Base-by-base conservation (phyloP, 2,888 invertebrate genomes). In the Aleiodes testaceus region DNA sequence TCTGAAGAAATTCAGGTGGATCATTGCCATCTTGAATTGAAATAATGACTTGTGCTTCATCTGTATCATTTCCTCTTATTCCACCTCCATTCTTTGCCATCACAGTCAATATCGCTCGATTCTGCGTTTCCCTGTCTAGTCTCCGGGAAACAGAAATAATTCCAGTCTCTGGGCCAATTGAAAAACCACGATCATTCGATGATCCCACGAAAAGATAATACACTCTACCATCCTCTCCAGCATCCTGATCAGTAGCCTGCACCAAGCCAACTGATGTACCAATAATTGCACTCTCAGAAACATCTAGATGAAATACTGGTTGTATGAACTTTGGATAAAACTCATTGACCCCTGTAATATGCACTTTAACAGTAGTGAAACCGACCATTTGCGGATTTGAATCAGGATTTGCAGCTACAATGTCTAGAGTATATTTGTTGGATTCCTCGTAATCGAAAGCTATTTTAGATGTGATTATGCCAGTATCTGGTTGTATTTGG, bases 21-120 rank as follows among this genome's bases (percentile, higher is more conserved):
- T 98, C 98, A 84, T 98, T 98, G 18, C 97, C 97, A 86, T 98
- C 98, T 88, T 97, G 96, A 75, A 98, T 95, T 0, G 95, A 94
- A 74, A 98, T 94, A 61, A 96, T 95, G 0, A 98, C 95, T 88
- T 96, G 96, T 3, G 97, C 97, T 88, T 96, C 97, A 84, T 97
- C 97, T 0, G 97, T 97, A 82, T 98, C 97, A 84, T 97, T 97
- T 2, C 98, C 98, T 47, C 94, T 91, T 78, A 98, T 97, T 16
- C 97, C 95, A 12, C 98, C 98, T 64, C 93, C 92, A 85, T 98
- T 98, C 88, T 98, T 98, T 0, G 97, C 97, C 89, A 98, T 91
- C 0, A 97, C 97, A 0, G 96, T 96, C 9, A 98, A 88, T 0
- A 97, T 95, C 1, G 96, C 96, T 72, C 97, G 90, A 82, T 94